Percentiles rank a stretch among this genome's conserved stretches.
Conservation (phyloP, 2,797 vertebrate species). For the Hirundo rustica region DNA sequence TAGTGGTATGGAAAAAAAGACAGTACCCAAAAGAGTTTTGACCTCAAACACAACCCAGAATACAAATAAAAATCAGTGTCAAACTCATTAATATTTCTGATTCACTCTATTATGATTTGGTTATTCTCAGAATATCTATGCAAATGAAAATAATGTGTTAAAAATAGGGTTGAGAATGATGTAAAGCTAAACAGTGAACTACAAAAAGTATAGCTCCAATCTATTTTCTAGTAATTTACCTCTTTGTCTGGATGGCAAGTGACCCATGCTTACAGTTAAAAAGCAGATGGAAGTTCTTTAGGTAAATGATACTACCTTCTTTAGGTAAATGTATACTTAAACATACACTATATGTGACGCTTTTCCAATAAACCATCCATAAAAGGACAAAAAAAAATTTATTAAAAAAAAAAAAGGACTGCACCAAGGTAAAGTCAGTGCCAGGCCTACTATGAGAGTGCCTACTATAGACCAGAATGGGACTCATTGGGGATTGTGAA, state of each 20-base stretch:
- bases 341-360: background rate
- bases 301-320: background rate
- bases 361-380: background rate
- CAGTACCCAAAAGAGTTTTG: background rate
- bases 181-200: constrained; percentile 9
- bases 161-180: background rate
- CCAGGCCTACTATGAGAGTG: background rate
- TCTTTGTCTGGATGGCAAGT: background rate
- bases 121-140: background rate
- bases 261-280: background rate
- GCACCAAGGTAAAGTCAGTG: background rate
- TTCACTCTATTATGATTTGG: background rate
- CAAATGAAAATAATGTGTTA: background rate
- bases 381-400: background rate
- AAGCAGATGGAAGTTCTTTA: background rate
- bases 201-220: background rate
- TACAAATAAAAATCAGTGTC: background rate
- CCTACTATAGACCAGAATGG: background rate
- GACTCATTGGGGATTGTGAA: background rate
- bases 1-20: background rate
- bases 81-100: background rate
- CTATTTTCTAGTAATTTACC: background rate
- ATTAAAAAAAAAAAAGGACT: background rate
- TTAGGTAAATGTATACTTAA: background rate
- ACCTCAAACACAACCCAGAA: background rate